Percentiles rank a stretch among this genome's conserved stretches.
Conservation (phyloP, 2,888 invertebrate species). For the Troides oblongomaculatus region DNA sequence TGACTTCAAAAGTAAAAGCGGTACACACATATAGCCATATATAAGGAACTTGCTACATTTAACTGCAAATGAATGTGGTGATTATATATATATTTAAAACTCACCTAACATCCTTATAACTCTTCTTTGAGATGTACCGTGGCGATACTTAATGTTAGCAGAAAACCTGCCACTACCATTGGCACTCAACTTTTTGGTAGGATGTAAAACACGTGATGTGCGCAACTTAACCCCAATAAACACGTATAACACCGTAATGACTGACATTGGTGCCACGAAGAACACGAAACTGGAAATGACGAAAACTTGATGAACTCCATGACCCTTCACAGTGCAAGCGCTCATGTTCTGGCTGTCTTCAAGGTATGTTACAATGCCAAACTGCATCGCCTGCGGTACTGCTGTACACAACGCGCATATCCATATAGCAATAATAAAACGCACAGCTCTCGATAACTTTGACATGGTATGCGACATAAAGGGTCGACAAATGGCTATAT, state of each 20-base stretch:
- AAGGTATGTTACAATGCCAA: conserved; percentile 82
- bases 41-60: too few relatives aligned
- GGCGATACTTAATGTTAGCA: conserved; percentile 71
- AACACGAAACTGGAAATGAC: conserved; percentile 90
- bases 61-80: too few relatives aligned
- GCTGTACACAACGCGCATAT: conserved; percentile 86
- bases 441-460: conserved; percentile 89
- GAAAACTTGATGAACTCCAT: conserved; percentile 84
- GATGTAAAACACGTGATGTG: conserved; percentile 81
- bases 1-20: background rate
- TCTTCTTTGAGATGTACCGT: conserved; percentile 79
- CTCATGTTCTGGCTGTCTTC: conserved; percentile 72
- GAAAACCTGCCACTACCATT: conserved; percentile 64
- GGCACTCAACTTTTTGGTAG: conserved; percentile 76
- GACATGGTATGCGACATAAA: conserved; percentile 91
- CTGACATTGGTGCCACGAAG: conserved; percentile 92
- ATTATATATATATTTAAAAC: conserved; percentile 47
- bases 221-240: conserved; percentile 86
- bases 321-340: conserved; percentile 81
- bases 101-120: conserved; percentile 91
- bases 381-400: conserved; percentile 89
- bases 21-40: too few relatives aligned
- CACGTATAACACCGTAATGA: conserved; percentile 90
- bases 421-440: conserved; percentile 89
- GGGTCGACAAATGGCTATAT: conserved; percentile 92